phyloP scores from a whole-genome alignment of 2,113 vertebrate genomes.

The Tricholaema leucomelas region DNA sequence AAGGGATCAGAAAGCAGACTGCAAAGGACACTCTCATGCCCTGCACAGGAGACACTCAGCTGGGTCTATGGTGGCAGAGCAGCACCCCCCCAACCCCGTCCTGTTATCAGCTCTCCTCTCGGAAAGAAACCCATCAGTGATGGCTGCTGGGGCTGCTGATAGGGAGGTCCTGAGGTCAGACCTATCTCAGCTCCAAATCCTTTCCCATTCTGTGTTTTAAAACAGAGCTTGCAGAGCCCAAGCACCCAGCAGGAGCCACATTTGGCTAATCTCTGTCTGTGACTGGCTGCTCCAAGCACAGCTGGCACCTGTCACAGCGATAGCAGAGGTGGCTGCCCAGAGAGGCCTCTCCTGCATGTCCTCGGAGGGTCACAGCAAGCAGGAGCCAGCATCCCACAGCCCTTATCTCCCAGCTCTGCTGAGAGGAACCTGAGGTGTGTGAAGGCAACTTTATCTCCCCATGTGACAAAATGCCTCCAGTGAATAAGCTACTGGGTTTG shows the following conservation, averaged over 20 bases:
- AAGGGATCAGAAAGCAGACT: background rate
- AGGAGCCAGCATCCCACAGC: slow-evolving; percentile 59
- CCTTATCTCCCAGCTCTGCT: slow-evolving; percentile 35
- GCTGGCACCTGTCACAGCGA: slow-evolving; percentile 75
- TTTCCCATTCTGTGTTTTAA: slow-evolving; percentile 14
- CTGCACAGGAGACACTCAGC: background rate
- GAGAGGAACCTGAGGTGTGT: slow-evolving; percentile 71
- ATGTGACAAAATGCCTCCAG: slow-evolving; percentile 64
- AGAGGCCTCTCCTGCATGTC: slow-evolving; percentile 41
- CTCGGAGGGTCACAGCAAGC: slow-evolving; percentile 21
- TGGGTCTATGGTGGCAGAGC: background rate
- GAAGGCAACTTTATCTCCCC: slow-evolving; percentile 66
- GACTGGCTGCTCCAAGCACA: slow-evolving; percentile 46
- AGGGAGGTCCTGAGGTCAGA: background rate
- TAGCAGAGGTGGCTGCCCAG: slow-evolving; percentile 73
- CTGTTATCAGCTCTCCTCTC: background rate
- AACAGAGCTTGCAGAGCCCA: background rate
- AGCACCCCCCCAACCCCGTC: background rate
- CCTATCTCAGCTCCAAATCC: slow-evolving; percentile 34
- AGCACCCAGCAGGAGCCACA: slow-evolving; percentile 19
- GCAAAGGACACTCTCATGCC: background rate
- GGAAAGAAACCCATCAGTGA: background rate
- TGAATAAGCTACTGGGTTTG: slow-evolving; percentile 50
- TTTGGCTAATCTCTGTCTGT: slow-evolving; percentile 72
- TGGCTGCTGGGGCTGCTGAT: slow-evolving; percentile 20